A percentile compares a stretch with the other conserved stretches of the same genome.
Conservation (phyloP, 1,140 invertebrate species). For the Mamestra configurata region DNA sequence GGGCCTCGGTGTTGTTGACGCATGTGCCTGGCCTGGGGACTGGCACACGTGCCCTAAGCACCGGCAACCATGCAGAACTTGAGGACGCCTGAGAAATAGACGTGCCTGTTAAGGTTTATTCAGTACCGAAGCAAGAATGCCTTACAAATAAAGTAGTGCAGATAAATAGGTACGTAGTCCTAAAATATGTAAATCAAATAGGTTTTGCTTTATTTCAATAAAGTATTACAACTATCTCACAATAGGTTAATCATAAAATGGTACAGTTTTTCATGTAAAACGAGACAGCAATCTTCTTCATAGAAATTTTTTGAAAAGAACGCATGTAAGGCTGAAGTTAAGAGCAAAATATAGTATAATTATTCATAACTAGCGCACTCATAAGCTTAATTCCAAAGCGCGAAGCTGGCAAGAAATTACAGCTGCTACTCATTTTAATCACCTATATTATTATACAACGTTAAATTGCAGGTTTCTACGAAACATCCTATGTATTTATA, state of each 20-base stretch:
- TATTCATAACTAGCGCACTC: constrained; percentile 39
- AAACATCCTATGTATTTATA: constrained; percentile 16
- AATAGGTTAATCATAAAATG: neutral
- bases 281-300: neutral
- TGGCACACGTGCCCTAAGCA: constrained; percentile 92
- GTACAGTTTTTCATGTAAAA: neutral
- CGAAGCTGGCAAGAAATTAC: constrained; percentile 30
- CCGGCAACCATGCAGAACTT: constrained; percentile 92
- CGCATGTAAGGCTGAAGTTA: constrained; percentile 10
- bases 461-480: neutral
- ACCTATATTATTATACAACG: constrained; percentile 21
- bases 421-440: constrained; percentile 23
- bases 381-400: constrained; percentile 27
- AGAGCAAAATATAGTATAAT: constrained; percentile 29
- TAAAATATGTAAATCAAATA: too few relatives aligned
- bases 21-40: constrained; percentile 95
- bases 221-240: too few relatives aligned
- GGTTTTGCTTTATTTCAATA: too few relatives aligned
- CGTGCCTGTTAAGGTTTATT: neutral
- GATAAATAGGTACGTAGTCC: too few relatives aligned
- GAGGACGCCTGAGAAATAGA: constrained; percentile 89
- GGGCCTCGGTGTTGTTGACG: constrained; percentile 93
- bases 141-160: too few relatives aligned
- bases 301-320: constrained; percentile 21
- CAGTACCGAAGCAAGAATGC: too few relatives aligned